Evolutionary conservation across 2,113 vertebrate genomes (phyloP).

Genomic region (Aldabrachelys gigantea): DNA sequence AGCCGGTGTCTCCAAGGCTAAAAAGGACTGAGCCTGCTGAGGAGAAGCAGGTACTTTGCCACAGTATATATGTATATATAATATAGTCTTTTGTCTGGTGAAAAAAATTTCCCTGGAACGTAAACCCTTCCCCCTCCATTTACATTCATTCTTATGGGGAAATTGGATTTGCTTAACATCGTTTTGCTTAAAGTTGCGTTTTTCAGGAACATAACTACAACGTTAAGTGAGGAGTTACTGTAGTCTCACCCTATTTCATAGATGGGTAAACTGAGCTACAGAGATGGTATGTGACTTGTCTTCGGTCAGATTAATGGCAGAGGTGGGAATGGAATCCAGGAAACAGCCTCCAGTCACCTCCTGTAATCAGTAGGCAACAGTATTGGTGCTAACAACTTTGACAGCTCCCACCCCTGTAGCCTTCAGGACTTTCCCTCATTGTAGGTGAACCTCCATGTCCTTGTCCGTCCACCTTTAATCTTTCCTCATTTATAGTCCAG

Average conservation of each 20-base stretch:
- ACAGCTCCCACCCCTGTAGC: neutral
- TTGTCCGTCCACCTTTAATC: neutral
- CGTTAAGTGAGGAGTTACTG: too few species aligned
- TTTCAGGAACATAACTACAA: too few species aligned
- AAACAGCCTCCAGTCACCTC: neutral
- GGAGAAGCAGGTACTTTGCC: too few species aligned
- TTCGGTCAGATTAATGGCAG: neutral
- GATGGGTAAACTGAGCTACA: neutral
- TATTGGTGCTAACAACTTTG: neutral
- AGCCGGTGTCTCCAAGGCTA: too few species aligned
- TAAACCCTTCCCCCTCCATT: too few species aligned
- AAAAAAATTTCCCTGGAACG: too few species aligned
- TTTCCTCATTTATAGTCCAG: neutral
- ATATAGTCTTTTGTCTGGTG: too few species aligned
- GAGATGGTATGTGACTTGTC: neutral
- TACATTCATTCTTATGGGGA: too few species aligned
- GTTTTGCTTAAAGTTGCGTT: too few species aligned
- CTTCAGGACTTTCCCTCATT: neutral
- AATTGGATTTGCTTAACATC: too few species aligned
- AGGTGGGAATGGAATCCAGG: neutral
- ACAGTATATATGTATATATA: too few species aligned
- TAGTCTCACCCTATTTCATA: neutral
- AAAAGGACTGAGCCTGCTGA: too few species aligned
- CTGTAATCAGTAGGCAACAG: neutral
- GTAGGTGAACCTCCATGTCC: neutral